phyloP scores from a whole-genome alignment of 2,888 invertebrate genomes.

The Xylota sylvarum region DNA sequence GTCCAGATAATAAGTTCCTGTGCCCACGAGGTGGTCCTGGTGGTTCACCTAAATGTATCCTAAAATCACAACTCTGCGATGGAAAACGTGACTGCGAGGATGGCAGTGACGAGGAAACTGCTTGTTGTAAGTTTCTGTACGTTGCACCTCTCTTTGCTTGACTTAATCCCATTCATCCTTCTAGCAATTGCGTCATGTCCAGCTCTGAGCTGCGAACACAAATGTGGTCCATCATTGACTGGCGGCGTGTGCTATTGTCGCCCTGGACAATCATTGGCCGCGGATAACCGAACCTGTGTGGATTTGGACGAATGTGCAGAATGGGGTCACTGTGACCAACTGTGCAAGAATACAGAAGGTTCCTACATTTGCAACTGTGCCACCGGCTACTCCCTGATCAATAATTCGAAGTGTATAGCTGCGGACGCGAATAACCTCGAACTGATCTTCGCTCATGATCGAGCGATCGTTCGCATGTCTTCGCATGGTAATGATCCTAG shows the following conservation, averaged over 20 bases:
- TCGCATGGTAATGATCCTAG: conserved; percentile 88
- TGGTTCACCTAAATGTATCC: conserved; percentile 94
- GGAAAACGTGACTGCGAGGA: conserved; percentile 96
- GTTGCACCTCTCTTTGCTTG: not conserved
- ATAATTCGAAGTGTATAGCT: conserved; percentile 88
- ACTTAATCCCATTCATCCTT: conserved; percentile 78
- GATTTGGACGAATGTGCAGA: conserved; percentile 97
- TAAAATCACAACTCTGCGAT: conserved; percentile 94
- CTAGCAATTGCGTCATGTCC: conserved; percentile 93
- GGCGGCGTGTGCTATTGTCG: conserved; percentile 97
- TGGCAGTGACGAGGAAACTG: conserved; percentile 94
- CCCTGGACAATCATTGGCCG: conserved; percentile 92
- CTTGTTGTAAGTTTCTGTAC: conserved; percentile 91
- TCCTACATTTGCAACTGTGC: conserved; percentile 94
- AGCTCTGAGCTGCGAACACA: conserved; percentile 94
- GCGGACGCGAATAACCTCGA: conserved; percentile 87
- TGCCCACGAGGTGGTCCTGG: conserved; percentile 92
- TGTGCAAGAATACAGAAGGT: conserved; percentile 94
- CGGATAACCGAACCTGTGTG: conserved; percentile 93
- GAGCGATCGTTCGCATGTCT: conserved; percentile 90
- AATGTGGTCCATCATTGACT: conserved; percentile 94
- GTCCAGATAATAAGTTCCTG: conserved; percentile 95
- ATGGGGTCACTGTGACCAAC: conserved; percentile 98
- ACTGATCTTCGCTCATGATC: conserved; percentile 90
- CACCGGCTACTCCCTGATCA: conserved; percentile 89